Conservation (phyloP, 2,888 invertebrate species). For the Anodontia alba region DNA sequence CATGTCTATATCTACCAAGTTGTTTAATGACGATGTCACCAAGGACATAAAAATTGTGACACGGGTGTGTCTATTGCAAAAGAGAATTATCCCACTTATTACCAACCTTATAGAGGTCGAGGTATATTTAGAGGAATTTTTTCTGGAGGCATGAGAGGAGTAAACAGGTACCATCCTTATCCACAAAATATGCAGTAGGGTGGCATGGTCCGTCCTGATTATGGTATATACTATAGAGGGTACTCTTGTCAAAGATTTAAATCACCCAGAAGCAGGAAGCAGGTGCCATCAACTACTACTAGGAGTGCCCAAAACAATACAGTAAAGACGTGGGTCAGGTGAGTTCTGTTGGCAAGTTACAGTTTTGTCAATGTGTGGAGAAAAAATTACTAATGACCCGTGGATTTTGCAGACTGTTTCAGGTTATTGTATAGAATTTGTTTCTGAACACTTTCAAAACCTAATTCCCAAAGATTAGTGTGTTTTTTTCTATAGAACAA, state of each 20-base stretch:
- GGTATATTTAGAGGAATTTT: too few relatives aligned
- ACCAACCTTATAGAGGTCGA: background rate
- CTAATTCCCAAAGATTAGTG: constrained; percentile 23
- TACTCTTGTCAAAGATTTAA: too few relatives aligned
- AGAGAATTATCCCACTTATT: too few relatives aligned
- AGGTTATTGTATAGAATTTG: constrained; percentile 39
- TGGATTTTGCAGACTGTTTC: constrained; percentile 25
- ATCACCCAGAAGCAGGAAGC: background rate
- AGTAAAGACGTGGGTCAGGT: background rate
- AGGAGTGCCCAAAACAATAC: background rate
- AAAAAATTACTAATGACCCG: constrained; percentile 27
- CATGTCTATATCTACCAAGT: background rate
- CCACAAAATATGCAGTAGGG: too few relatives aligned
- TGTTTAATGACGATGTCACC: constrained; percentile 34
- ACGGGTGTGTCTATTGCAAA: constrained; percentile 5
- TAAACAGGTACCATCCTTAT: too few relatives aligned
- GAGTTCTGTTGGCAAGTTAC: constrained; percentile 23
- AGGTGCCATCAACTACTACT: too few relatives aligned
- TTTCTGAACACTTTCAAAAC: constrained; percentile 9
- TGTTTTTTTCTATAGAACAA: constrained; percentile 20
- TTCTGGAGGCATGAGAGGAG: background rate
- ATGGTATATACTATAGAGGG: too few relatives aligned
- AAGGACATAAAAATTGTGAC: constrained; percentile 40
- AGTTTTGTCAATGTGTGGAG: constrained; percentile 4
- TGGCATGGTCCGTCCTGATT: too few relatives aligned